Evolutionary conservation across 2,888 invertebrate species (phyloP).

Genomic region (Acleris holmiana): DNA sequence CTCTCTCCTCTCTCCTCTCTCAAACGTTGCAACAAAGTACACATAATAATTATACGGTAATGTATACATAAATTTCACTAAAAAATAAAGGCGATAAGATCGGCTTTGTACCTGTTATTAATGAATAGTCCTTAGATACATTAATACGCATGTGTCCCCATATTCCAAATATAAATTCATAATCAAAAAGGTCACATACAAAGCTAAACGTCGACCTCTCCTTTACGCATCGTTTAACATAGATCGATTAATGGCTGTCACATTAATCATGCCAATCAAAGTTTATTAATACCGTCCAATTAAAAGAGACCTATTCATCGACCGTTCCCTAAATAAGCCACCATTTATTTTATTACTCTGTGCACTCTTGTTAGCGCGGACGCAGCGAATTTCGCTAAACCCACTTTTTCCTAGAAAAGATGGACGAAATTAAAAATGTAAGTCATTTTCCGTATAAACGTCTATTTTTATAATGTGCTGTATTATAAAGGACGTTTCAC

Average conservation of each 20-base stretch:
- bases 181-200: background rate
- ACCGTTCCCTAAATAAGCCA: slow-evolving; percentile 7
- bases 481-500: slow-evolving; percentile 1
- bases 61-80: too few relatives aligned
- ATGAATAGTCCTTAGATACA: too few relatives aligned
- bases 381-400: slow-evolving; percentile 4
- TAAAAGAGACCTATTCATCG: background rate
- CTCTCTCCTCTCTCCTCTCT: too few relatives aligned
- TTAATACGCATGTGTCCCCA: background rate
- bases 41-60: too few relatives aligned
- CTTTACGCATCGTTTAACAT: slow-evolving; percentile 25
- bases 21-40: too few relatives aligned
- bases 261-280: slow-evolving; percentile 27
- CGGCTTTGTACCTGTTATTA: too few relatives aligned
- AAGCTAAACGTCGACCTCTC: background rate
- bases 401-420: slow-evolving; percentile 8
- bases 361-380: slow-evolving; percentile 13
- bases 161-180: too few relatives aligned
- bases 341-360: slow-evolving; percentile 22
- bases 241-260: slow-evolving; percentile 28
- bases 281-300: slow-evolving; percentile 28
- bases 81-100: too few relatives aligned
- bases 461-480: background rate
- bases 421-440: slow-evolving; percentile 34
- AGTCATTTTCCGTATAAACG: background rate